Base-by-base conservation (phyloP, 2,797 vertebrate species). In the Sebastes goodei region DNA sequence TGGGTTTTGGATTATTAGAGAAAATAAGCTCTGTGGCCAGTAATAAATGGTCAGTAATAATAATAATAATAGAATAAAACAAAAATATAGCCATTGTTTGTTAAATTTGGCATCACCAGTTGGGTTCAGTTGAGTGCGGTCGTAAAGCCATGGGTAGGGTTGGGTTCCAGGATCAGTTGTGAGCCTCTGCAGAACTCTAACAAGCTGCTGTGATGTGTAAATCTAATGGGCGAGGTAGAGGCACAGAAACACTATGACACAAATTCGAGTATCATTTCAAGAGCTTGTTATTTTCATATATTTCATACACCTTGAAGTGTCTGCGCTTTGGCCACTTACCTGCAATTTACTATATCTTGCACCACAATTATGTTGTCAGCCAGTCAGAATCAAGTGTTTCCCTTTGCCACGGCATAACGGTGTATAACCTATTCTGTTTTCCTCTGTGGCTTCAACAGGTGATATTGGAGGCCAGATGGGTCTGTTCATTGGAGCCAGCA, bases 401-500 rank as follows among this genome's bases (percentile, higher is more conserved):
- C 14, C 15, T 23, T 4, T 1, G 6, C 8, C 15, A 12, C 46
- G 14, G n/a, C 25, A 10, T 21, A 8, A 25, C 10, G 2, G 21
- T 15, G 33, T 64, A 5, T 5, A 49, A 46, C 5, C 1, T 49
- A 4, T 35, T 27, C 17, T 1, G 21, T 38, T 25, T 35, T 23
- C 55, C 2, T 21, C 15, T 55, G n/a, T 68, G 7, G 30, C 56
- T 2, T 80, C 30, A 20, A 52, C 87, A 99, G 98, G 98, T 92
- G 98, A 99, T 78, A 99, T 99, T 67, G 98, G 98, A 2, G 98
- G 98, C 80, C 98, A 99, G 95, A 99, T 99, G 98, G 98, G 98
- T 84, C 88, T 99, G 57, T 99, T 99, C 86, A 97, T 99, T 57
- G 98, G 98, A 87, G 98, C 98, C 91, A 99, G 98, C 94, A 98